A percentile compares a stretch with the other conserved stretches of the same genome.
Evolutionary conservation across 2,888 invertebrate species (phyloP).

Genomic region (Drosophila eohydei): DNA sequence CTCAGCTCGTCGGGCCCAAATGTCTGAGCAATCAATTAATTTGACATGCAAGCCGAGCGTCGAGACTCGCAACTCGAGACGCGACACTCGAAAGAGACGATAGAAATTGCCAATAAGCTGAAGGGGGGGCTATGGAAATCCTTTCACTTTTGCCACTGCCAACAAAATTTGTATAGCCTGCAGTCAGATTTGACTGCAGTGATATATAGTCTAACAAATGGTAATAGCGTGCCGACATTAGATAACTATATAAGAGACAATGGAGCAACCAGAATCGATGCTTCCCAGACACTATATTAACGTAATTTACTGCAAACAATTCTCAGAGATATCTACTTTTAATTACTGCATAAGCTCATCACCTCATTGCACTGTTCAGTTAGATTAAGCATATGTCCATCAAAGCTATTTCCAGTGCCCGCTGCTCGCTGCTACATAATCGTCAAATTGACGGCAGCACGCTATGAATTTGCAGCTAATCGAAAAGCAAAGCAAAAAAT

Average conservation of each 20-base stretch:
- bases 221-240: background rate
- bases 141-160: conserved; percentile 67
- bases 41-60: conserved; percentile 69
- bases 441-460: conserved; percentile 44
- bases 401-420: conserved; percentile 38
- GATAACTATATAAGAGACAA: conserved; percentile 1
- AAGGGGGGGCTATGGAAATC: conserved; percentile 51
- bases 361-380: background rate
- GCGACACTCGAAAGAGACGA: conserved; percentile 48
- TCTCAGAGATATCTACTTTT: background rate
- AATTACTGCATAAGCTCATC: background rate
- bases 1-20: conserved; percentile 52
- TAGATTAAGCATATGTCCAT: conserved; percentile 66
- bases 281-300: background rate
- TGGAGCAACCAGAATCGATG: background rate
- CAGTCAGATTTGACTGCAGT: conserved; percentile 27
- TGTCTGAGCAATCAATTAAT: conserved; percentile 68
- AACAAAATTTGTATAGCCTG: conserved; percentile 60
- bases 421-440: conserved; percentile 31
- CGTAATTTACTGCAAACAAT: background rate
- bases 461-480: conserved; percentile 47
- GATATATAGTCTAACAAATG: conserved; percentile 20
- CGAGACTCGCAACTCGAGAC: background rate
- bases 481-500: conserved; percentile 36
- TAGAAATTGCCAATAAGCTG: conserved; percentile 49